Evolutionary conservation across 2,888 invertebrate species (phyloP).

Genomic region (Didymodactylos carnosus): DNA sequence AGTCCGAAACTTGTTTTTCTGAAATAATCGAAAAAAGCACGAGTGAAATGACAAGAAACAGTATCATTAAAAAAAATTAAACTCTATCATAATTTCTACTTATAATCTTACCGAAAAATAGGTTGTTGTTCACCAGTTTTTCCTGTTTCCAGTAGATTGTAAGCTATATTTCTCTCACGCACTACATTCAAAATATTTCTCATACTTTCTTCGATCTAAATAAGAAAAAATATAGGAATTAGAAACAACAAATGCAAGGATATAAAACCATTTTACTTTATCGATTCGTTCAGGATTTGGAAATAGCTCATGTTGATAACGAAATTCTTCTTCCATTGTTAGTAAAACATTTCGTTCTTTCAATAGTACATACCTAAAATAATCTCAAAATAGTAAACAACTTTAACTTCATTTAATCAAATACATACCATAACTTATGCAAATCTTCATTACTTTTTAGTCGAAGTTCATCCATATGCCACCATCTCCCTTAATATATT

Average conservation of each 20-base stretch:
- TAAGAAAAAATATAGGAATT: slow-evolving; percentile 19
- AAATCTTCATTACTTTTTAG: slow-evolving; percentile 82
- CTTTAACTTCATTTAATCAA: neutral
- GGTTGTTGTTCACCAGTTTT: slow-evolving; percentile 2
- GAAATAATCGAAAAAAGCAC: no score
- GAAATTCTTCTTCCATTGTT: slow-evolving; percentile 76
- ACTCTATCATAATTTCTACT: neutral
- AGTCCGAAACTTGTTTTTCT: neutral
- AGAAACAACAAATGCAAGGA: neutral
- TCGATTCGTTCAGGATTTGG: slow-evolving; percentile 79
- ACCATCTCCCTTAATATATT: no score
- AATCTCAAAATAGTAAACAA: no score
- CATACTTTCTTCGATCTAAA: slow-evolving; percentile 81
- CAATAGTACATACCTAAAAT: slow-evolving; percentile 46
- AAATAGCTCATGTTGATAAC: slow-evolving; percentile 46
- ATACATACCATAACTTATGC: slow-evolving; percentile 61
- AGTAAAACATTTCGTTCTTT: slow-evolving; percentile 91
- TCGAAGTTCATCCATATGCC: slow-evolving; percentile 70
- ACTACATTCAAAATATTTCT: slow-evolving; percentile 69
- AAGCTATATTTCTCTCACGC: slow-evolving; percentile 72
- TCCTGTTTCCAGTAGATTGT: slow-evolving; percentile 68
- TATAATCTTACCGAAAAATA: neutral
- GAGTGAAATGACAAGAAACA: no score
- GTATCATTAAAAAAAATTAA: no score
- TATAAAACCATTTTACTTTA: slow-evolving; percentile 45